Evolutionary conservation across 2,113 vertebrate species (phyloP).

Genomic region (Nothobranchius furzeri): DNA sequence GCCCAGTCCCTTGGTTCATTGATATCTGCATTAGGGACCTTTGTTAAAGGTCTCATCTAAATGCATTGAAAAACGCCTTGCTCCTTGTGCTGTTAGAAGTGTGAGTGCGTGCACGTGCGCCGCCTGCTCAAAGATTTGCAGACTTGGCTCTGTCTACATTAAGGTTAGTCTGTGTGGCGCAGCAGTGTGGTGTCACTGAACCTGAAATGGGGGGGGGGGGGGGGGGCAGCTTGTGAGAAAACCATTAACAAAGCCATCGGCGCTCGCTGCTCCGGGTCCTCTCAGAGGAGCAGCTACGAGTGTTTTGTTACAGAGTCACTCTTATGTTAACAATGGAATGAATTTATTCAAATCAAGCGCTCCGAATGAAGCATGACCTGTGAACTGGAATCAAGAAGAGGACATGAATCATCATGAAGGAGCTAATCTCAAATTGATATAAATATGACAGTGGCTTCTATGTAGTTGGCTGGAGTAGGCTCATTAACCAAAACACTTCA

Average conservation of each 20-base stretch:
- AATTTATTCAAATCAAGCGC: conserved; percentile 38
- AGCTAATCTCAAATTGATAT: conserved; percentile 57
- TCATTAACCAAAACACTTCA: conserved; percentile 75
- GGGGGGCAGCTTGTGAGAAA: conserved; percentile 23
- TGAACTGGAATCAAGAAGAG: conserved; percentile 52
- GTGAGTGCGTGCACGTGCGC: conserved; percentile 53
- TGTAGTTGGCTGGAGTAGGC: conserved; percentile 58
- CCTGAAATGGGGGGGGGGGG: conserved; percentile 36
- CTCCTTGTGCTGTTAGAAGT: conserved; percentile 70
- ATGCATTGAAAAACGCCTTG: conserved; percentile 83
- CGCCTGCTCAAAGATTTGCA: conserved; percentile 72
- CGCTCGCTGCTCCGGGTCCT: conserved; percentile 19
- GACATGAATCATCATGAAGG: conserved; percentile 46
- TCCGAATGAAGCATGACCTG: conserved; percentile 30
- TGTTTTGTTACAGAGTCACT: conserved; percentile 39
- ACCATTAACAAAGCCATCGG: conserved; percentile 30
- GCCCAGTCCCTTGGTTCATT: conserved; percentile 80
- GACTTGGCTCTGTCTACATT: conserved; percentile 79
- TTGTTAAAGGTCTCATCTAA: conserved; percentile 87
- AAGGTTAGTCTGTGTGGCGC: conserved; percentile 73
- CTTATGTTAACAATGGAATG: conserved; percentile 17
- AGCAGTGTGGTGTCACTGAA: conserved; percentile 64
- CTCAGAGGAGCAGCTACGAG: background rate
- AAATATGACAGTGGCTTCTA: conserved; percentile 51
- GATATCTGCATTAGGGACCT: conserved; percentile 84